phyloP scores from a whole-genome alignment of 2,113 vertebrate genomes.

The Gymnarchus niloticus region DNA sequence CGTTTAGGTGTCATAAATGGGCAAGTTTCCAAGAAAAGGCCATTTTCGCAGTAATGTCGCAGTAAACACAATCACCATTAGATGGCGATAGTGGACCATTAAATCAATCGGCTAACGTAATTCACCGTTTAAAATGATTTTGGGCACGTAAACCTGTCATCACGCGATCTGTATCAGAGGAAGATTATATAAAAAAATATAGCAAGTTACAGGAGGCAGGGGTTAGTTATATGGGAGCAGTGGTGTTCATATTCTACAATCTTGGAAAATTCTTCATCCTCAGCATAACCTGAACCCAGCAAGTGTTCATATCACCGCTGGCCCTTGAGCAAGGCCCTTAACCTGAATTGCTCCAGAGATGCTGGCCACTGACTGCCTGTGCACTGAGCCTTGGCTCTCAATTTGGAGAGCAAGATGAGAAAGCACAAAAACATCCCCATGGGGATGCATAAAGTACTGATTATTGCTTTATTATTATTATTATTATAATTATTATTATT shows the following conservation, averaged over 20 bases:
- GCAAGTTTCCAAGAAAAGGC: not conserved
- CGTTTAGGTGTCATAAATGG: not conserved
- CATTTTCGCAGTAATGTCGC: not conserved
- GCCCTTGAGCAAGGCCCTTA: too few relatives aligned
- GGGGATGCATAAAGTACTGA: too few relatives aligned
- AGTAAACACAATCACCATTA: not conserved
- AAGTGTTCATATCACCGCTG: not conserved
- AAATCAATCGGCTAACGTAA: not conserved
- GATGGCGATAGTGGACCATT: constrained; percentile 14
- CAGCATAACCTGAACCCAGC: too few relatives aligned
- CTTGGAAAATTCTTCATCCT: not conserved
- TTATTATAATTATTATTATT: too few relatives aligned
- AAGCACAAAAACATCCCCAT: too few relatives aligned
- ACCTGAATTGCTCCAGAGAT: too few relatives aligned
- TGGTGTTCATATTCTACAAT: not conserved
- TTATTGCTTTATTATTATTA: too few relatives aligned
- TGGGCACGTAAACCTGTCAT: not conserved
- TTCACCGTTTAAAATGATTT: not conserved
- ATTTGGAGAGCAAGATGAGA: too few relatives aligned
- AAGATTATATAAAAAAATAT: not conserved
- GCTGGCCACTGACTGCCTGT: too few relatives aligned
- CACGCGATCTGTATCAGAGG: not conserved
- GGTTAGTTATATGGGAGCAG: not conserved
- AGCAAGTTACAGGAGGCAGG: not conserved
- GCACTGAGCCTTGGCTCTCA: too few relatives aligned